phyloP scores from a whole-genome alignment of 2,888 invertebrate species.

The Vandiemenella viatica region DNA sequence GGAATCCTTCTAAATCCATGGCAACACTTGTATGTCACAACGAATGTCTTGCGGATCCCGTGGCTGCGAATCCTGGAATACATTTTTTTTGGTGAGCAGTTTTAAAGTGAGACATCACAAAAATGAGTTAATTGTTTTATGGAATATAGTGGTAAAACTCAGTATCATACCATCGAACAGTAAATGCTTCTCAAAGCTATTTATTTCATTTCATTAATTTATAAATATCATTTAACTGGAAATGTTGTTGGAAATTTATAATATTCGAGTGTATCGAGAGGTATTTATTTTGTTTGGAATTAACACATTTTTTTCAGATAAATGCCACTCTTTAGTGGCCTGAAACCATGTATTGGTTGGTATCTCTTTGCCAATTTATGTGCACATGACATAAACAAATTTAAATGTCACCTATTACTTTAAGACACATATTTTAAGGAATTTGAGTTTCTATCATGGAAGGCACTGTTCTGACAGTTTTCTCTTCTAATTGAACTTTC shows the following conservation, averaged over 20 bases:
- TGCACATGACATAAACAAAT: not conserved
- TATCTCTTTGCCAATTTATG: not conserved
- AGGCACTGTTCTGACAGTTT: too few species aligned
- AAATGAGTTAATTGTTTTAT: too few species aligned
- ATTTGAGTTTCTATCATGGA: too few species aligned
- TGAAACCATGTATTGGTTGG: not conserved
- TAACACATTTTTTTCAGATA: not conserved
- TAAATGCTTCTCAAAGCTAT: too few species aligned
- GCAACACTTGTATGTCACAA: constrained; percentile 50
- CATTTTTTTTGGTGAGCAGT: too few species aligned
- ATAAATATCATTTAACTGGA: too few species aligned
- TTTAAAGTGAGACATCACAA: too few species aligned
- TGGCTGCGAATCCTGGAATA: constrained; percentile 36
- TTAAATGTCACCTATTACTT: not conserved
- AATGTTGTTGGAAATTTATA: too few species aligned
- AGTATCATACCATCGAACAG: too few species aligned
- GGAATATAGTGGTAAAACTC: too few species aligned
- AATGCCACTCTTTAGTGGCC: not conserved
- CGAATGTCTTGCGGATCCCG: constrained; percentile 43
- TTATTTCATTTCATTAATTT: too few species aligned
- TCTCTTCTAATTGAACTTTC: too few species aligned
- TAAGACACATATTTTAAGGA: not conserved
- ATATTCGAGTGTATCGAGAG: not conserved
- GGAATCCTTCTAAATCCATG: constrained; percentile 38
- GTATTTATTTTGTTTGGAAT: not conserved